Percentiles rank a stretch among this genome's conserved stretches.
These are phyloP conservation scores for Trinectes maculatus DNA, from an alignment of 2,113 vertebrate genomes.

Conservation along the genomic window DNA sequence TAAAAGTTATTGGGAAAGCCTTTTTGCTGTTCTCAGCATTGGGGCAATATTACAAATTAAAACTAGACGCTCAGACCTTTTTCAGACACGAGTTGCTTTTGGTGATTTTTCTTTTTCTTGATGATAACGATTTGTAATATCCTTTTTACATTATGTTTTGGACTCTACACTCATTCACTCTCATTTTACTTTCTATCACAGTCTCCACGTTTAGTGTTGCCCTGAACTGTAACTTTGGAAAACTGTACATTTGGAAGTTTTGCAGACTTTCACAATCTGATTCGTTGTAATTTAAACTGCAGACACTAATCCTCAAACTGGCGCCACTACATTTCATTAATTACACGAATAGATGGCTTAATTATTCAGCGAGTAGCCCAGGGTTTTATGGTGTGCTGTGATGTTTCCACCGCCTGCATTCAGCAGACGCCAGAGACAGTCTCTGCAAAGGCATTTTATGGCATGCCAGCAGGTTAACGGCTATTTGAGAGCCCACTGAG, in stretches of 20 bases:
- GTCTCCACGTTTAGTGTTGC: neutral
- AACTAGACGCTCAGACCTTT: neutral
- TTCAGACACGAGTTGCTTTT: no score
- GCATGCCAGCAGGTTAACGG: slow-evolving; percentile 66
- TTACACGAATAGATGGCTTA: slow-evolving; percentile 56
- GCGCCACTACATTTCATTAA: slow-evolving; percentile 42
- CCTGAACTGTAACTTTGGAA: neutral
- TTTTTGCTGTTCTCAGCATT: neutral
- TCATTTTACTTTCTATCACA: neutral
- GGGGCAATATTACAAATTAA: neutral
- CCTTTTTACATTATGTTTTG: slow-evolving; percentile 19
- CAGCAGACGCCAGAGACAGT: slow-evolving; percentile 38
- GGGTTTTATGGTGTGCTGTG: slow-evolving; percentile 44
- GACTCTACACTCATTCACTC: neutral
- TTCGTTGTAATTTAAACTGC: slow-evolving; percentile 15
- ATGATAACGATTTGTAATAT: no score
- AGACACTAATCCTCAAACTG: slow-evolving; percentile 16
- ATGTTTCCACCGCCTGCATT: slow-evolving; percentile 43
- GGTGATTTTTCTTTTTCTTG: no score
- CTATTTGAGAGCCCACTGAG: slow-evolving; percentile 61
- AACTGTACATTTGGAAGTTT: neutral
- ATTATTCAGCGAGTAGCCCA: slow-evolving; percentile 52
- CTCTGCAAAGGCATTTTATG: slow-evolving; percentile 49
- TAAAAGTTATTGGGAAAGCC: neutral
- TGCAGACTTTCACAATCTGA: slow-evolving; percentile 12